phyloP scores from a whole-genome alignment of 2,888 invertebrate species.

The Drosophila tripunctata region DNA sequence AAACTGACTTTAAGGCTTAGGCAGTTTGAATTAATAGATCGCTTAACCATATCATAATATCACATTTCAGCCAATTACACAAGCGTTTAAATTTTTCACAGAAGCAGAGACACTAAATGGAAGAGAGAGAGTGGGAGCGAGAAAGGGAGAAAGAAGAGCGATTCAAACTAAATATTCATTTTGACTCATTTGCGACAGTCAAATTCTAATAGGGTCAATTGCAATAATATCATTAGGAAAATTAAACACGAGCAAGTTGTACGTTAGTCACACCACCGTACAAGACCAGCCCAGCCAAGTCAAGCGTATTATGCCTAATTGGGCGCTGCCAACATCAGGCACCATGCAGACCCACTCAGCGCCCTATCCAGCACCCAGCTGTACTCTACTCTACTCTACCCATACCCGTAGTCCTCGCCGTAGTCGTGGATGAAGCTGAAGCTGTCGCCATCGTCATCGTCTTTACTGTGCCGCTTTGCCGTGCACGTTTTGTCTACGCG shows the following conservation, averaged over 20 bases:
- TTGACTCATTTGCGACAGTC: slow-evolving; percentile 76
- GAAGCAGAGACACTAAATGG: no score
- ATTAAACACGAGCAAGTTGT: slow-evolving; percentile 68
- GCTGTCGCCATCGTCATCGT: slow-evolving; percentile 38
- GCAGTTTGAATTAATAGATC: slow-evolving; percentile 65
- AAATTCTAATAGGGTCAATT: slow-evolving; percentile 78
- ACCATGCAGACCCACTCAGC: slow-evolving; percentile 10
- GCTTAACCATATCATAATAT: slow-evolving; percentile 60
- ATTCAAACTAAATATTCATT: slow-evolving; percentile 72
- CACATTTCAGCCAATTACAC: slow-evolving; percentile 70
- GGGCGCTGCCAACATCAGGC: slow-evolving; percentile 67
- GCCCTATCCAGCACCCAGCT: slow-evolving; percentile 30
- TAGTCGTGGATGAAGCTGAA: slow-evolving; percentile 28
- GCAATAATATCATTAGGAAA: slow-evolving; percentile 80
- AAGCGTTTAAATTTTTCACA: slow-evolving; percentile 47
- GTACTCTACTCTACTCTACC: no score
- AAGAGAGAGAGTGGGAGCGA: neutral
- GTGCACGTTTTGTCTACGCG: slow-evolving; percentile 82
- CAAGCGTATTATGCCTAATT: slow-evolving; percentile 79
- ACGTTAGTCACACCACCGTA: slow-evolving; percentile 10
- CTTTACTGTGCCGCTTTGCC: slow-evolving; percentile 53
- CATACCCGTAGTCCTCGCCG: neutral
- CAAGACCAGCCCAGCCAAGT: slow-evolving; percentile 65
- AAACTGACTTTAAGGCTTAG: slow-evolving; percentile 57
- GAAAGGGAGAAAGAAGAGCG: no score